These are phyloP conservation scores for Papilio elwesi DNA, from an alignment of 2,888 invertebrate species.

Conservation along the genomic window DNA sequence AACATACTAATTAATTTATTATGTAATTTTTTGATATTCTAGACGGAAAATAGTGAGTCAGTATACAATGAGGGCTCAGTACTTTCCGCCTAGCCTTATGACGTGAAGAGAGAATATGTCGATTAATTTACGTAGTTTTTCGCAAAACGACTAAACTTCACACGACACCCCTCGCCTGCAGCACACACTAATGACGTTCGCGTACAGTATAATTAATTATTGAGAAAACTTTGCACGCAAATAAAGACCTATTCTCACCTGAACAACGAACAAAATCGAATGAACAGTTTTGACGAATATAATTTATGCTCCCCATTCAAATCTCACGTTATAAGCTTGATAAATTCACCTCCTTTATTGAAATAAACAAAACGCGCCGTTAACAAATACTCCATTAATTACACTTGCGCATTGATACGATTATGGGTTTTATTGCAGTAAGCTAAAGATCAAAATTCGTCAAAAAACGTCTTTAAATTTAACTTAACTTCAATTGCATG, in stretches of 20 bases:
- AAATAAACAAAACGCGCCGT: constrained; percentile 17
- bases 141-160: constrained; percentile 21
- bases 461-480: not conserved
- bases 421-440: not conserved
- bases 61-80: not conserved
- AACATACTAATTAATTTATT: not conserved
- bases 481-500: not conserved
- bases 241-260: constrained; percentile 16
- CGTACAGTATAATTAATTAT: constrained; percentile 35
- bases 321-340: constrained; percentile 19
- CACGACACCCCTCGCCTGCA: constrained; percentile 24
- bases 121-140: constrained; percentile 18
- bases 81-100: not conserved
- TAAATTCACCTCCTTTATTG: constrained; percentile 25
- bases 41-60: not conserved
- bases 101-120: not conserved
- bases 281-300: constrained; percentile 25
- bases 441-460: not conserved
- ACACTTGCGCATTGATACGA: not conserved
- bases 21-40: not conserved
- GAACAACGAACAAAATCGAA: constrained; percentile 20
- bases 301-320: constrained; percentile 28
- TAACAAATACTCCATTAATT: constrained; percentile 11
- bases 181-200: constrained; percentile 30
- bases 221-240: constrained; percentile 13